Evolutionary conservation across 2,113 vertebrate species (phyloP), one percentile per base, ranked within the genome.

Genomic region (Misgurnus anguillicaudatus): DNA sequence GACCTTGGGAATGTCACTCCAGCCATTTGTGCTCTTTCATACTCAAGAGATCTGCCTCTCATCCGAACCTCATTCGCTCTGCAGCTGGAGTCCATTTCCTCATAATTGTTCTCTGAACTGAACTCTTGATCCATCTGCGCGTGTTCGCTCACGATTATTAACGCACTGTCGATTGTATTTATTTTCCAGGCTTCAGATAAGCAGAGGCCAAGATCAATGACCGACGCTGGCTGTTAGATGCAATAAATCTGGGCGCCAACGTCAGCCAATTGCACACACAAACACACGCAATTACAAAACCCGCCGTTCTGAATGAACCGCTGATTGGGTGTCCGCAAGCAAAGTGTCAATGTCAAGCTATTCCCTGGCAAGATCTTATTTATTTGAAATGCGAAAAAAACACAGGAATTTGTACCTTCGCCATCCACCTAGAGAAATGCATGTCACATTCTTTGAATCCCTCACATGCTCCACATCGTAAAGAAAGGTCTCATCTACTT

Each of bases 1-100:
- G 82, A 87, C 85, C 85, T 88, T 87, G 87, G 79, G 82, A 88
- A 87, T 82, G 87, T 82, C 74, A 69, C 63, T 60, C 39, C 58
- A 80, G 42, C 70, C 77, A 80, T 86, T 86, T 78, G 53, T 60
- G 63, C 64, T 67, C 65, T 66, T 83, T 60, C 14, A 74, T 72
- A 66, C 39, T 65, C 62, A 64, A 62, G 68, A 77, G 38, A 9
- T 17, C 57, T 13, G 21, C 55, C 21, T 45, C 55, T 83, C 77
- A 38, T 78, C 64, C 31, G 77, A 61, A 74, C 58, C 75, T 74
- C 80, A 77, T 83, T 82, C 36, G 39, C 45, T 72, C 21, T 76
- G 77, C 83, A 85, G 85, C 74, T 77, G 83, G 39, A 74, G 74
- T 80, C 77, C 63, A 41, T 79, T 69, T 71, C 65, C 42, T 51